Evolutionary conservation across 2,888 invertebrate species (phyloP).

Genomic region (Xestia xanthographa): DNA sequence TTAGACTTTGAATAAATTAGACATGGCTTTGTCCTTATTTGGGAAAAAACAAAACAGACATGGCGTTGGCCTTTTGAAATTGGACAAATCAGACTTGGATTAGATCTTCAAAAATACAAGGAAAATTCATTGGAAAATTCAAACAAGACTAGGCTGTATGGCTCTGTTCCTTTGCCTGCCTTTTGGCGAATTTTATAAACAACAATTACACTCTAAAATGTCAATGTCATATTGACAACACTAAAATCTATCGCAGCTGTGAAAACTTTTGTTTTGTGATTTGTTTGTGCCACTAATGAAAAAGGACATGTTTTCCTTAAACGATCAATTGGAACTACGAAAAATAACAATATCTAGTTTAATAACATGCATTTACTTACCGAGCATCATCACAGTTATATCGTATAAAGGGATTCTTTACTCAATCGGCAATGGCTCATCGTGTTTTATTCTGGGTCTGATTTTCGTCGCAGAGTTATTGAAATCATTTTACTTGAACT

Average conservation of each 20-base stretch:
- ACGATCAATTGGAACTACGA: constrained; percentile 83
- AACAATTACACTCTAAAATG: no score
- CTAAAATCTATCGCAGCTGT: not conserved
- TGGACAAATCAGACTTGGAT: no score
- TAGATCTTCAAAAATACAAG: no score
- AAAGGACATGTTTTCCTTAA: constrained; percentile 80
- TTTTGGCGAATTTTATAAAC: no score
- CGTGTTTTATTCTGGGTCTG: constrained; percentile 83
- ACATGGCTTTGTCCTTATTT: no score
- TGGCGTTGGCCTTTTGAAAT: no score
- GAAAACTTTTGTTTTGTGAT: constrained; percentile 3
- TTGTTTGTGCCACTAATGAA: constrained; percentile 24
- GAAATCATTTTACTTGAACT: constrained; percentile 87
- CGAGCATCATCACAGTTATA: constrained; percentile 90
- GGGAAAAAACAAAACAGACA: no score
- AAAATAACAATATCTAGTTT: constrained; percentile 88
- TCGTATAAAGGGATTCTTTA: constrained; percentile 91
- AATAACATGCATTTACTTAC: constrained; percentile 92
- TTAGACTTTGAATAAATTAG: no score
- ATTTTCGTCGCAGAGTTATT: constrained; percentile 89
- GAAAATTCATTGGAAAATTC: no score
- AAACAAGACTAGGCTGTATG: no score
- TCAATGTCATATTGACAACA: constrained; percentile 18
- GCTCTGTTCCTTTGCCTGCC: no score
- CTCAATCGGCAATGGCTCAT: constrained; percentile 90